Percentiles rank a stretch among this genome's conserved stretches.
Evolutionary conservation across 2,888 invertebrate species (phyloP).

Genomic region (Nemotelus pantherinus): DNA sequence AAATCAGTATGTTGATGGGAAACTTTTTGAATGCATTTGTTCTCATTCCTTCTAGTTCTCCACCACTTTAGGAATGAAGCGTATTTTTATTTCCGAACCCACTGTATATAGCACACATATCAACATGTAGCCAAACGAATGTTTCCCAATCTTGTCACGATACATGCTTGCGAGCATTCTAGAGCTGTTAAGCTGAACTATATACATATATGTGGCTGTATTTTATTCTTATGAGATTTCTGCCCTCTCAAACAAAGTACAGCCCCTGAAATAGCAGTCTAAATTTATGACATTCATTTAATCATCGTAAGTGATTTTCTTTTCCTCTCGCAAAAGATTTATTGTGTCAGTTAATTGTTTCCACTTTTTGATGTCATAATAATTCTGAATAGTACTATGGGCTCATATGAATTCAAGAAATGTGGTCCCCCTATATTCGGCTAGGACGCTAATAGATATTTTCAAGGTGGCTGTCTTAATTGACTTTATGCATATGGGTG

Average conservation of each 20-base stretch:
- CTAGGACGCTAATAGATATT: too few relatives aligned
- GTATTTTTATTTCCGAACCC: too few relatives aligned
- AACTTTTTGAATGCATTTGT: too few relatives aligned
- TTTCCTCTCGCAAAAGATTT: conserved; percentile 42
- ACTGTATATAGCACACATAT: too few relatives aligned
- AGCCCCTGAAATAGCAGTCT: conserved; percentile 35
- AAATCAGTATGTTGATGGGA: too few relatives aligned
- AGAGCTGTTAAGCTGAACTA: conserved; percentile 16
- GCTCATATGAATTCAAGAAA: background rate
- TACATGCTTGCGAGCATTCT: background rate
- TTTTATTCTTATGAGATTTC: conserved; percentile 47
- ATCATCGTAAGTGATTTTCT: conserved; percentile 51
- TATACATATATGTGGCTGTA: conserved; percentile 1
- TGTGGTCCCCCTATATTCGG: too few relatives aligned
- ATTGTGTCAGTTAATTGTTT: conserved; percentile 49
- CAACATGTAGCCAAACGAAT: too few relatives aligned
- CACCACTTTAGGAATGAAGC: too few relatives aligned
- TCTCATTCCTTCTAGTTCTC: too few relatives aligned
- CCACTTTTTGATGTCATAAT: conserved; percentile 38
- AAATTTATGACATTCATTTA: conserved; percentile 50
- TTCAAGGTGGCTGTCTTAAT: too few relatives aligned
- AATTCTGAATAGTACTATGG: background rate
- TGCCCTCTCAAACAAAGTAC: conserved; percentile 41
- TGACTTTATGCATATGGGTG: too few relatives aligned
- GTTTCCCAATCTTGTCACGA: background rate